Percentiles rank a stretch among this genome's conserved stretches.
Conservation (phyloP, 2,888 invertebrate genomes). For the Campaea margaritaria region DNA sequence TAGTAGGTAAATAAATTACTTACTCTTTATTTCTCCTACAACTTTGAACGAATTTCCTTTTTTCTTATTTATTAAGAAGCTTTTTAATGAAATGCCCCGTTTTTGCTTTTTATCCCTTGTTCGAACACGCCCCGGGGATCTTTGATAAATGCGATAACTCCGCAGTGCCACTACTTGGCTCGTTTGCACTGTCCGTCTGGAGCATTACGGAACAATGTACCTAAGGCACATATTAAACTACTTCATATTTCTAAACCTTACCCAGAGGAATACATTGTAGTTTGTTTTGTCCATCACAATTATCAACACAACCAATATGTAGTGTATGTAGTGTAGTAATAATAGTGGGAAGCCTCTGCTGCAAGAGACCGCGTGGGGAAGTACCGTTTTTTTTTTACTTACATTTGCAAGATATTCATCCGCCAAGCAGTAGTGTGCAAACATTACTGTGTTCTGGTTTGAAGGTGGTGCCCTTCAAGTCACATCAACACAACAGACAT, state of each 20-base stretch:
- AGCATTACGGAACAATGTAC: not conserved
- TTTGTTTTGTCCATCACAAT: not conserved
- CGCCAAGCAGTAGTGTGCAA: too few species aligned
- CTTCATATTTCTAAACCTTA: not conserved
- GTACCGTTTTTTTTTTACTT: too few species aligned
- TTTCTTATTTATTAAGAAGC: constrained; percentile 30
- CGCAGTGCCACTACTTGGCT: constrained; percentile 9
- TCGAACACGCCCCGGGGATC: constrained; percentile 16
- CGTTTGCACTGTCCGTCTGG: constrained; percentile 23
- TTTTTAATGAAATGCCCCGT: constrained; percentile 13
- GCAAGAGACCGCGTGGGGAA: too few species aligned
- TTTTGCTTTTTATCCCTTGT: constrained; percentile 5
- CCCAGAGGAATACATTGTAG: not conserved
- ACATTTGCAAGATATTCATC: too few species aligned
- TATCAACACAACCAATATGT: too few species aligned
- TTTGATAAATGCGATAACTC: constrained; percentile 32
- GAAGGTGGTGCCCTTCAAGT: too few species aligned
- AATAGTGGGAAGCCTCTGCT: too few species aligned
- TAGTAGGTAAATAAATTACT: too few species aligned
- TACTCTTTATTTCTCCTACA: too few species aligned
- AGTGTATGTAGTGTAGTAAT: too few species aligned
- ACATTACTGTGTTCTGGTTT: too few species aligned
- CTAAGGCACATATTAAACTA: not conserved
- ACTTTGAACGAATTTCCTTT: not conserved
- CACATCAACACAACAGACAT: too few species aligned